phyloP scores from a whole-genome alignment of 2,888 invertebrate species.

The Phaedon cochleariae region DNA sequence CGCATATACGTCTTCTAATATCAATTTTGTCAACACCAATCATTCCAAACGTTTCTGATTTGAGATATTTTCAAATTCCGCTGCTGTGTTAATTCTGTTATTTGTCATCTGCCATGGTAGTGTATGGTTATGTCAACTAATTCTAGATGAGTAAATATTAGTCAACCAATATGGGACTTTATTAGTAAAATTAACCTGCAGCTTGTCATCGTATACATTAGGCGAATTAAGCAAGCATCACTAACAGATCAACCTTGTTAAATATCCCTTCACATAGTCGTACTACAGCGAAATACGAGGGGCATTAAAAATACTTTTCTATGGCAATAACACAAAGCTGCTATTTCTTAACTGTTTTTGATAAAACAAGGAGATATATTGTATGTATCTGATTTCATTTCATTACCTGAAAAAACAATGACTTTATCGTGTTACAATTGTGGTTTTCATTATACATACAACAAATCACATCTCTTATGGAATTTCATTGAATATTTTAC shows the following conservation, averaged over 20 bases:
- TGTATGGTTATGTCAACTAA: slow-evolving; percentile 59
- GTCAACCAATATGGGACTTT: slow-evolving; percentile 55
- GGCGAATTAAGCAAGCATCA: slow-evolving; percentile 50
- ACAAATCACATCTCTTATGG: too few relatives aligned
- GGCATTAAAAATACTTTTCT: not conserved
- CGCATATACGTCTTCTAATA: too few relatives aligned
- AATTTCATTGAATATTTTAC: too few relatives aligned
- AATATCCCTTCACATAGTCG: slow-evolving; percentile 34
- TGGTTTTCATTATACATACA: too few relatives aligned
- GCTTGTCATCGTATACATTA: slow-evolving; percentile 44
- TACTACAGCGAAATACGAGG: not conserved
- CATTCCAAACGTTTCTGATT: slow-evolving; percentile 4
- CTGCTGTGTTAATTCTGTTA: slow-evolving; percentile 46
- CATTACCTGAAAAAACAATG: too few relatives aligned
- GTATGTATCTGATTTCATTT: too few relatives aligned
- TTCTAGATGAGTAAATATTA: slow-evolving; percentile 61
- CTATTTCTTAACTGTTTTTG: too few relatives aligned
- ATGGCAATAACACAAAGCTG: too few relatives aligned
- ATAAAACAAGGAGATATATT: too few relatives aligned
- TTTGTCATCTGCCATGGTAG: slow-evolving; percentile 42
- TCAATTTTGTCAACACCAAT: too few relatives aligned
- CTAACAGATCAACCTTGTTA: slow-evolving; percentile 42
- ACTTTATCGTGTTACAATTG: too few relatives aligned
- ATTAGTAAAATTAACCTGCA: slow-evolving; percentile 60
- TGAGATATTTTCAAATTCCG: not conserved